phyloP scores from a whole-genome alignment of 2,113 vertebrate species.

The Ivindomyrus marchei region DNA sequence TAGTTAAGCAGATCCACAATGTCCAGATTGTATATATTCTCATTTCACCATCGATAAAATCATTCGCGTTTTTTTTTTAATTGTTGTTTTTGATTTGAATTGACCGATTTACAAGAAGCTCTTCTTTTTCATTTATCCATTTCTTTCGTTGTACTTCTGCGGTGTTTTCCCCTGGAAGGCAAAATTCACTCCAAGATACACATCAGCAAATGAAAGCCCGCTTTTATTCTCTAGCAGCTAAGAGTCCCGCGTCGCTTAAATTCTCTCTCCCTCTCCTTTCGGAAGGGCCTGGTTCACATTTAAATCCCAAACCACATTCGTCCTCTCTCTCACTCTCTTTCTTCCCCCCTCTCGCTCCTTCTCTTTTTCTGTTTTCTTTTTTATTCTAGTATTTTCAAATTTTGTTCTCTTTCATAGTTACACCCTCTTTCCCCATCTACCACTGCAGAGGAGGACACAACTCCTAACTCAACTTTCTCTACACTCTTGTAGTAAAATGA shows the following conservation, averaged over 20 bases:
- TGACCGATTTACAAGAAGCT: not conserved
- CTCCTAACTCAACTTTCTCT: not conserved
- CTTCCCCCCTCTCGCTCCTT: not conserved
- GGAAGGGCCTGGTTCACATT: slow-evolving; percentile 38
- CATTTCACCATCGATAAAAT: not conserved
- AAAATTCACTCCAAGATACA: slow-evolving; percentile 17
- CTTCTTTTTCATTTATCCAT: slow-evolving; percentile 12
- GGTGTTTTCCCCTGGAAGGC: slow-evolving; percentile 9
- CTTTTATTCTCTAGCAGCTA: slow-evolving; percentile 51
- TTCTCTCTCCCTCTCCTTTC: slow-evolving; percentile 31
- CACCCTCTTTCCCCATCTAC: not conserved
- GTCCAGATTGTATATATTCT: not conserved
- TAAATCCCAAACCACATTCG: slow-evolving; percentile 39
- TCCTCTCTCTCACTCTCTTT: not conserved
- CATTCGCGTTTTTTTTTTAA: not conserved
- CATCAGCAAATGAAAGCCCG: slow-evolving; percentile 55
- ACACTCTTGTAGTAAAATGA: not conserved
- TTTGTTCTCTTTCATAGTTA: not conserved
- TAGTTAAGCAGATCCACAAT: slow-evolving; percentile 18
- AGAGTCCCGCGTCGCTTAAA: slow-evolving; percentile 9
- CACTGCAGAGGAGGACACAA: not conserved
- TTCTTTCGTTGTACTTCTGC: slow-evolving; percentile 1
- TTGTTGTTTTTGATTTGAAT: not conserved
- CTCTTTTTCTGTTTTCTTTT: not conserved
- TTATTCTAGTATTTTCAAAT: not conserved